Percentiles rank a stretch among this genome's conserved stretches.
These are phyloP conservation scores for Schizopygopsis pylzovi DNA, from an alignment of 2,797 vertebrate genomes.

Conservation along the genomic window DNA sequence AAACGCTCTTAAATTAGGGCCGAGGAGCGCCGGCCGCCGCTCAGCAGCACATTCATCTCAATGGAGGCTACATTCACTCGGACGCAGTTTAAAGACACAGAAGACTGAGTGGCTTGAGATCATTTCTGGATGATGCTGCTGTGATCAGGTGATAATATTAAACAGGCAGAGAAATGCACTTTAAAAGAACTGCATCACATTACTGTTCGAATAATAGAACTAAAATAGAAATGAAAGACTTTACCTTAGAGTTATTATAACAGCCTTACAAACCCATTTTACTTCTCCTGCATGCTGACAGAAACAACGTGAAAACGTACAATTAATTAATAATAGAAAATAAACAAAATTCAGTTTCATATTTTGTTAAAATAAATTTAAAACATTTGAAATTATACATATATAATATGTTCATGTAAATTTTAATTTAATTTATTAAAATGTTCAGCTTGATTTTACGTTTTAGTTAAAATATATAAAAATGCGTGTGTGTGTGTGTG, in stretches of 20 bases:
- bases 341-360: too few relatives aligned
- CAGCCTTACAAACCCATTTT: not conserved
- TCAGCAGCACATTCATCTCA: constrained; percentile 46
- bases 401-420: too few relatives aligned
- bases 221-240: not conserved
- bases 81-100: too few relatives aligned
- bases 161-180: not conserved
- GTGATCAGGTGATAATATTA: not conserved
- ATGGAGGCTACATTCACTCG: constrained; percentile 27
- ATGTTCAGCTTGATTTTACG: too few relatives aligned
- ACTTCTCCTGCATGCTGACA: not conserved
- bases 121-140: not conserved
- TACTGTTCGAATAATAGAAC: not conserved
- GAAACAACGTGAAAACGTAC: not conserved
- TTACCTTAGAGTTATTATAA: not conserved
- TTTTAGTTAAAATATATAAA: too few relatives aligned
- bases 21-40: constrained; percentile 65
- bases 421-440: too few relatives aligned
- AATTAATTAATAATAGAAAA: too few relatives aligned
- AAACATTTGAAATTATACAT: too few relatives aligned
- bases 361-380: not conserved
- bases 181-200: not conserved
- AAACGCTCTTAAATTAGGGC: constrained; percentile 76
- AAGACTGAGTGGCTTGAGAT: not conserved
- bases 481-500: too few relatives aligned